A percentile compares a stretch with the other conserved stretches of the same genome.
These are phyloP conservation scores for Erythrolamprus reginae DNA, from an alignment of 2,113 vertebrate genomes.

Conservation along the genomic window DNA sequence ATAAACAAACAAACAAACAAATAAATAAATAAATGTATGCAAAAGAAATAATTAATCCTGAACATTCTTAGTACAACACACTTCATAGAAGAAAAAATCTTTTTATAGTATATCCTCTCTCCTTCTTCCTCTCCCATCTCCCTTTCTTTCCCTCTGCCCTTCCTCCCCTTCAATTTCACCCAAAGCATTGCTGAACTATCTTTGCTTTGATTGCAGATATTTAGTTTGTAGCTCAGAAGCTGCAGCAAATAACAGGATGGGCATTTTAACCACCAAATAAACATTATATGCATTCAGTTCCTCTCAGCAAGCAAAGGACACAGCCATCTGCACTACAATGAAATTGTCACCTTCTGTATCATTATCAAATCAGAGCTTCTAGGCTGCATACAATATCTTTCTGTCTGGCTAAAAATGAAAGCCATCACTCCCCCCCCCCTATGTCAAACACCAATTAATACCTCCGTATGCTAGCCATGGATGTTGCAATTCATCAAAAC, in stretches of 20 bases:
- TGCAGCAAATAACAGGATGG: background rate
- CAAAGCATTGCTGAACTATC: too few species aligned
- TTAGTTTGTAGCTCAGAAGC: background rate
- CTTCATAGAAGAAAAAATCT: background rate
- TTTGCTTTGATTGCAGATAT: background rate
- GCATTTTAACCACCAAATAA: conserved; percentile 5
- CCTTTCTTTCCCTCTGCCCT: background rate
- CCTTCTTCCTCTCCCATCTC: background rate
- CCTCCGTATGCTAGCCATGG: conserved; percentile 34
- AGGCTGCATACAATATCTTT: conserved; percentile 17
- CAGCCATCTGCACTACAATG: conserved; percentile 2
- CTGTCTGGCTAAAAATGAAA: conserved; percentile 45
- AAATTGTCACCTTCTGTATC: conserved; percentile 27
- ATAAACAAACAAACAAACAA: too few species aligned
- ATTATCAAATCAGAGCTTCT: conserved; percentile 31
- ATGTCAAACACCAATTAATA: conserved; percentile 49
- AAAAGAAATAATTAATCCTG: background rate
- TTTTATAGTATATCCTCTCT: background rate
- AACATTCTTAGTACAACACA: background rate
- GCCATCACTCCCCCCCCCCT: background rate
- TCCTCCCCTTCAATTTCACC: background rate
- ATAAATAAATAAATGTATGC: too few species aligned
- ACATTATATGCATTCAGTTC: background rate
- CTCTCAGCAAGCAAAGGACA: background rate
- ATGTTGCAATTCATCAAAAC: conserved; percentile 49